Evolutionary conservation across 2,888 invertebrate genomes (phyloP), one percentile per base, ranked within the genome.

Genomic region (Lepidonotus clava): DNA sequence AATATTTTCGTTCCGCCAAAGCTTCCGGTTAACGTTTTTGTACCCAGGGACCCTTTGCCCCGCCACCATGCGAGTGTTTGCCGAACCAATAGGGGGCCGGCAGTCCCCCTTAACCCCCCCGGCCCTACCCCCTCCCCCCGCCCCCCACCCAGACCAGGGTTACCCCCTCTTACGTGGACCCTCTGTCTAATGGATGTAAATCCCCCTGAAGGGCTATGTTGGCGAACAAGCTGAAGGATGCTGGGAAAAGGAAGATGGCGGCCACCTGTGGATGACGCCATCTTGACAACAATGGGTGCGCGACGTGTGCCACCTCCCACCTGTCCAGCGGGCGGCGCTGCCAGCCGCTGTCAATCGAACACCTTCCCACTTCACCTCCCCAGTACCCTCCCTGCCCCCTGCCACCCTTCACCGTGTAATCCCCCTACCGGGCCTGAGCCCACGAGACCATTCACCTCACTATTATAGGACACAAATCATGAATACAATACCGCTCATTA

Each of bases 1-100:
- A 80, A 80, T 80, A 80, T 80, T 80, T 80, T 80, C 80, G 32
- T 80, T 80, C 80, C 80, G 51, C 46, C 40, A 36, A 18, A 40
- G 36, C 46, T 80, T 46, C 80, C 46, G 80, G 80, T 80, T 21
- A 38, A 6, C 80, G 46, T 41, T 80, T 80, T 46, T 32, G 51
- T 28, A 46, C 24, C 28, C 11, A 28, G 21, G n/a, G n/a, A 2
- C 53, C 18, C 53, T 66, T 24, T 14, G 32, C 28, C 28, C 11
- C 28, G 66, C n/a, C 11, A 34, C 36, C 36, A 34, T 34, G 18
- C 38, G 18, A 71, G 24, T 71, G 71, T 71, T 71, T 71, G 34
- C 11, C 24, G 24, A 71, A 8, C 56, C 18, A 71, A 14, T 38
- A 18, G 36, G 18, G 18, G 56, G 8, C n/a, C n/a, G 24, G 14